A percentile compares a stretch with the other conserved stretches of the same genome.
Evolutionary conservation across 2,888 invertebrate genomes (phyloP).

Genomic region (Xestia sexstrigata): DNA sequence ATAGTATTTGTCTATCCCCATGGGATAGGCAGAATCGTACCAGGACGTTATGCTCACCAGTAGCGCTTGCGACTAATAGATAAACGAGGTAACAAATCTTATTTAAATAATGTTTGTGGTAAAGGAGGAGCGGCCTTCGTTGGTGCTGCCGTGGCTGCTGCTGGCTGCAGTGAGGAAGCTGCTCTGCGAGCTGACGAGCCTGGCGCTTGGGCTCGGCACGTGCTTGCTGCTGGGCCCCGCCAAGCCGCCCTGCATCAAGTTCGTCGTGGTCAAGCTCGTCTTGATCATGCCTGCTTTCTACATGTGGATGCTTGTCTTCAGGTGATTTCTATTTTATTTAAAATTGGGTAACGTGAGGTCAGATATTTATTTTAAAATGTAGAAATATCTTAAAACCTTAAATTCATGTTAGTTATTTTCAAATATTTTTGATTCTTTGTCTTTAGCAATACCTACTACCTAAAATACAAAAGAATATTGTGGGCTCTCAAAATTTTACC

Average conservation of each 20-base stretch:
- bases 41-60: background rate
- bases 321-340: slow-evolving; percentile 72
- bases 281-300: slow-evolving; percentile 87
- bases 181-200: slow-evolving; percentile 84
- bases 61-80: background rate
- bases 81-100: background rate
- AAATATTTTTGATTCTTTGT: background rate
- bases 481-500: background rate
- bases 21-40: too few relatives aligned
- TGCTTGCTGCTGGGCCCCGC: slow-evolving; percentile 87
- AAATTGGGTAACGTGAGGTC: background rate
- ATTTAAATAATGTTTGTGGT: background rate
- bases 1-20: too few relatives aligned
- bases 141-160: slow-evolving; percentile 89
- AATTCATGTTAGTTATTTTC: background rate
- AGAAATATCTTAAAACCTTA: background rate
- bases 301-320: slow-evolving; percentile 88
- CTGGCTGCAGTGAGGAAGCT: slow-evolving; percentile 87
- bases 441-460: background rate
- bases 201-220: slow-evolving; percentile 86
- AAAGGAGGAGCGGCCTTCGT: slow-evolving; percentile 88
- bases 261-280: slow-evolving; percentile 84
- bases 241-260: slow-evolving; percentile 86
- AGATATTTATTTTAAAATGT: background rate
- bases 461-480: background rate